Evolutionary conservation across 2,888 invertebrate genomes (phyloP), one percentile per base, ranked within the genome.

Genomic region (Drosophila percnosoma): DNA sequence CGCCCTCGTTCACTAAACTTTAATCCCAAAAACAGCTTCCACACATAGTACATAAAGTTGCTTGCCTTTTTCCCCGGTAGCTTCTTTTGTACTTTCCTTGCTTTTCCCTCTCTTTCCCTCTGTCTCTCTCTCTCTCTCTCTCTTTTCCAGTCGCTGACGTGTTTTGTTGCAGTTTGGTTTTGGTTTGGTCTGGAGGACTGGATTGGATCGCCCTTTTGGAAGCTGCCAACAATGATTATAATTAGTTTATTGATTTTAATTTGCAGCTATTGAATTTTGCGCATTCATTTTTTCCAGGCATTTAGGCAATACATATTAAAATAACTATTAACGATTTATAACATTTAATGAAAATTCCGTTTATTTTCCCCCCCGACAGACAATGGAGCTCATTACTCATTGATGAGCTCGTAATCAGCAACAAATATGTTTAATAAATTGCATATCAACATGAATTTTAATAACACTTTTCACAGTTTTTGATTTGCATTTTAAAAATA

Each of bases 91-190:
- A 49, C 29, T 51, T 13, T 51, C 51, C 29, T 53, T 51, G 58
- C 59, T 68, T 15, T 15, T 34, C 0, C 33, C 21, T 18, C 57
- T 67, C 38, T 64, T 55, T 68, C 21, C 15, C 21, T 33, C 34
- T n/a, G 18, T 15, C 34, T 34, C 5, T 55, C 48, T 72, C 51
- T 60, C 45, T 60, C 45, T 73, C 10, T 48, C 2, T 60, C 55
- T 49, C 78, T 62, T 80, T 82, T 67, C 10, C 85, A 87, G 89
- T 78, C 85, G 77, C 70, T 82, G 74, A 54, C 66, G 59, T 64
- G 72, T 55, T 73, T 82, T 74, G 89, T 82, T 89, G 87, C 85
- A 87, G 87, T 89, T 86, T 85, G 85, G 87, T 84, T 85, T 82
- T 83, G 83, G 86, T 82, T 80, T 72, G 87, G 69, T 55, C 57